Evolutionary conservation across 2,113 vertebrate species (phyloP).

Genomic region (Gyps fulvus): DNA sequence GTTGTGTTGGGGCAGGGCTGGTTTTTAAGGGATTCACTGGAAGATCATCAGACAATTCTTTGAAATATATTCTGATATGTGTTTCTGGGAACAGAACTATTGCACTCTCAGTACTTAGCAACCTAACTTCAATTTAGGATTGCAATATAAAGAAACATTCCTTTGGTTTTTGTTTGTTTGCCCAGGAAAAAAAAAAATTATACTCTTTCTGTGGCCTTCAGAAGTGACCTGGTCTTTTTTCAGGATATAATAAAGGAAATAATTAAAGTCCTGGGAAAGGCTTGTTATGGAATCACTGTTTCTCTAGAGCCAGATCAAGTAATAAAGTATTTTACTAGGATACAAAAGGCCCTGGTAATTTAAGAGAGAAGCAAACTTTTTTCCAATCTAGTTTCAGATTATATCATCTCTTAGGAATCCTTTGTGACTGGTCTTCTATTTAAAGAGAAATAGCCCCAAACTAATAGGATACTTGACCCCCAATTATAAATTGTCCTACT

Average conservation of each 20-base stretch:
- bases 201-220: slow-evolving; percentile 18
- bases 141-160: background rate
- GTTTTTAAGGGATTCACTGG: background rate
- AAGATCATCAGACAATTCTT: background rate
- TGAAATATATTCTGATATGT: background rate
- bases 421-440: slow-evolving; percentile 62
- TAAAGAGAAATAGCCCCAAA: slow-evolving; percentile 61
- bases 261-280: slow-evolving; percentile 59
- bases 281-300: slow-evolving; percentile 61
- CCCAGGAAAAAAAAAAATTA: background rate
- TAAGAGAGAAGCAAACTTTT: slow-evolving; percentile 62
- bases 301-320: slow-evolving; percentile 66
- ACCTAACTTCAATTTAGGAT: background rate
- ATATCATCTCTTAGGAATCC: slow-evolving; percentile 67
- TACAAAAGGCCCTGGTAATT: slow-evolving; percentile 60
- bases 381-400: slow-evolving; percentile 62
- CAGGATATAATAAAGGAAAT: slow-evolving; percentile 60
- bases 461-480: slow-evolving; percentile 62
- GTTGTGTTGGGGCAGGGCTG: background rate
- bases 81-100: background rate
- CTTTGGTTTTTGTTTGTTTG: slow-evolving; percentile 16
- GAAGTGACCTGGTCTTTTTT: slow-evolving; percentile 48
- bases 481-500: slow-evolving; percentile 67
- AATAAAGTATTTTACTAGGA: slow-evolving; percentile 67
- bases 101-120: background rate